A percentile compares a stretch with the other conserved stretches of the same genome.
phyloP scores from a whole-genome alignment of 2,113 vertebrate species.

The Cnemophilus loriae region DNA sequence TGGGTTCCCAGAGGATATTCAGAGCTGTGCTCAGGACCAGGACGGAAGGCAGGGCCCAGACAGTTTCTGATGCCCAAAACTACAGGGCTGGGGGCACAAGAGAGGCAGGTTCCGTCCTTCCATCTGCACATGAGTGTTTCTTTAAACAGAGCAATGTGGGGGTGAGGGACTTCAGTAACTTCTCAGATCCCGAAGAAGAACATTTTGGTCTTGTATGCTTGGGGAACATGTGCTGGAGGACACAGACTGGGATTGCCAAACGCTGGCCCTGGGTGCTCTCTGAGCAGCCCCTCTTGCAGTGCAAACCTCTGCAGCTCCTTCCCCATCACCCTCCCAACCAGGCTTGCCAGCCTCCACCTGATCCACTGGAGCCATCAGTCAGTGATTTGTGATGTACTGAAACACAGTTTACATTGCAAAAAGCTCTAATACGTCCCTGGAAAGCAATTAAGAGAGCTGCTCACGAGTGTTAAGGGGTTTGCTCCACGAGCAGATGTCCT shows the following conservation, averaged over 20 bases:
- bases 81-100: accelerated
- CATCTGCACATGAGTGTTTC: background rate
- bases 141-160: background rate
- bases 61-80: background rate
- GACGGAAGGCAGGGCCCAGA: background rate
- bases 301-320: background rate
- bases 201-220: background rate
- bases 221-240: accelerated
- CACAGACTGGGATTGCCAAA: background rate
- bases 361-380: background rate
- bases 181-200: background rate
- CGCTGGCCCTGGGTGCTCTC: accelerated
- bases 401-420: slow-evolving; percentile 37
- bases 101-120: accelerated
- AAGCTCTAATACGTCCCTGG: slow-evolving; percentile 22
- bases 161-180: background rate
- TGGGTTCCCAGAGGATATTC: accelerated
- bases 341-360: background rate
- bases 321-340: background rate
- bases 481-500: background rate
- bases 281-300: accelerated
- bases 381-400: slow-evolving; percentile 46
- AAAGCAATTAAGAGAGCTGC: slow-evolving; percentile 29
- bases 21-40: accelerated
- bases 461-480: background rate